Conservation (phyloP, 2,888 invertebrate species). For the Linnaemya vulpina region DNA sequence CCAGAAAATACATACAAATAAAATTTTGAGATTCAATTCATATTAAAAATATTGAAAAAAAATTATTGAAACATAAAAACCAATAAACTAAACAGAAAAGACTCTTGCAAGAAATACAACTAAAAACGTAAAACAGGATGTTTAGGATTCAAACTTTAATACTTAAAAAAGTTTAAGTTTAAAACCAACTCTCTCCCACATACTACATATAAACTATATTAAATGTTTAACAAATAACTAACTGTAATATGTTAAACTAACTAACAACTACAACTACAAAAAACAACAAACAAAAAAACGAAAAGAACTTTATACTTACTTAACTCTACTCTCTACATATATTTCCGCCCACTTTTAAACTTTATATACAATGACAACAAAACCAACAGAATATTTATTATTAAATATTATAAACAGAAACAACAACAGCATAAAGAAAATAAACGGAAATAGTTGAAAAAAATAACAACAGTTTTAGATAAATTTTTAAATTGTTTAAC, state of each 20-base stretch:
- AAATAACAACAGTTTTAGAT: slow-evolving; percentile 65
- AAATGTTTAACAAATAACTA: slow-evolving; percentile 32
- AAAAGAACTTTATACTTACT: slow-evolving; percentile 54
- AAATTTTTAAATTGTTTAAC: slow-evolving; percentile 61
- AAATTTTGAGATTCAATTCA: slow-evolving; percentile 67
- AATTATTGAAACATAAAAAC: slow-evolving; percentile 65
- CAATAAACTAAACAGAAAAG: slow-evolving; percentile 63
- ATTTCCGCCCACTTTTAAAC: slow-evolving; percentile 70
- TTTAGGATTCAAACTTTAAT: slow-evolving; percentile 76
- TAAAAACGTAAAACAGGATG: slow-evolving; percentile 74
- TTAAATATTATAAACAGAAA: slow-evolving; percentile 21
- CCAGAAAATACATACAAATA: slow-evolving; percentile 52
- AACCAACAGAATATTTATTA: slow-evolving; percentile 39
- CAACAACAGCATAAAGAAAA: slow-evolving; percentile 42
- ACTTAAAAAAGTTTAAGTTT: slow-evolving; percentile 3
- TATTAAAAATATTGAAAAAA: slow-evolving; percentile 44
- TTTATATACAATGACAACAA: slow-evolving; percentile 62
- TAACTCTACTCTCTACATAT: slow-evolving; percentile 64
- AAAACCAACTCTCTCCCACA: slow-evolving; percentile 44
- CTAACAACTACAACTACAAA: slow-evolving; percentile 46
- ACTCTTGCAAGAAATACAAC: slow-evolving; percentile 43
- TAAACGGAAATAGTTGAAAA: slow-evolving; percentile 40
- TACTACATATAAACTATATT: slow-evolving; percentile 8
- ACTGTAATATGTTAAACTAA: slow-evolving; percentile 47
- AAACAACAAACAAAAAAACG: slow-evolving; percentile 34